Evolutionary conservation across 2,797 vertebrate species (phyloP).

Genomic region (Falco peregrinus): DNA sequence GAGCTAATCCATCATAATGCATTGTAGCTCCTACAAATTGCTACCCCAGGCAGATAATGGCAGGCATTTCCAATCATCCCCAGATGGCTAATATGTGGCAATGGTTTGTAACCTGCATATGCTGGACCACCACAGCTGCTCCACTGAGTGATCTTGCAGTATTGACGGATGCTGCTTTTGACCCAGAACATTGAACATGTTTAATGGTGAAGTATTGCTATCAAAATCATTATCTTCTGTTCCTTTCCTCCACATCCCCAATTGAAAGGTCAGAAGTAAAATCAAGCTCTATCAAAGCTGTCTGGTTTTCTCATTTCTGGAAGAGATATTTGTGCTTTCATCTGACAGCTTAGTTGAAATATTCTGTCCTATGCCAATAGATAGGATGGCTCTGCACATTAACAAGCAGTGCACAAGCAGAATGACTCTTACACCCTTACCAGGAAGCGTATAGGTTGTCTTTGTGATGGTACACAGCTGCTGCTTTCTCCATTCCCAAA

Average conservation of each 20-base stretch:
- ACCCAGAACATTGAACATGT: neutral
- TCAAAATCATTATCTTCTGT: neutral
- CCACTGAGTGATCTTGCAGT: neutral
- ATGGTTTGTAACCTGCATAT: slow-evolving; percentile 27
- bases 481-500: neutral
- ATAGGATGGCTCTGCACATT: neutral
- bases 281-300: slow-evolving; percentile 14
- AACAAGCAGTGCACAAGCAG: neutral
- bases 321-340: neutral
- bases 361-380: neutral
- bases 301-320: neutral
- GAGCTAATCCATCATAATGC: slow-evolving; percentile 29
- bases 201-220: slow-evolving; percentile 24
- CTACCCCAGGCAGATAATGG: neutral
- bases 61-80: neutral
- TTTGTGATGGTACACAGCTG: neutral
- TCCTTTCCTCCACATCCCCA: neutral
- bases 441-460: neutral
- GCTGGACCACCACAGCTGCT: slow-evolving; percentile 55
- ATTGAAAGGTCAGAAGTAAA: slow-evolving; percentile 38
- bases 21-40: neutral
- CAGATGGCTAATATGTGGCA: slow-evolving; percentile 37
- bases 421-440: neutral
- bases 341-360: neutral
- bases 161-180: slow-evolving; percentile 24